Evolutionary conservation across 92 coral and sea anemone species (phyloP).

Genomic region (Isaurus tuberculatus): DNA sequence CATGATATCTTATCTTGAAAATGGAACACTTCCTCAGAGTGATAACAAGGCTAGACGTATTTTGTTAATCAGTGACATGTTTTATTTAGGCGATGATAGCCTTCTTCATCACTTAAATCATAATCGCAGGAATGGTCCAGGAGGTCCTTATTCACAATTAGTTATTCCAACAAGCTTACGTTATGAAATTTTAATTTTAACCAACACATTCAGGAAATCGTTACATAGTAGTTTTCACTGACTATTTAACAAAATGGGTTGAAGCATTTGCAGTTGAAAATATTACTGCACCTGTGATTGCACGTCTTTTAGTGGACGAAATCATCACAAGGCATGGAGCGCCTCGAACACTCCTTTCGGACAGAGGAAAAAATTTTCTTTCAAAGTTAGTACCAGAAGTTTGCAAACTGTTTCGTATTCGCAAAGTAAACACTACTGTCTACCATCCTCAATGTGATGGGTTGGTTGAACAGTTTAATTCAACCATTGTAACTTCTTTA

Average conservation of each 20-base stretch:
- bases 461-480: slow-evolving; percentile 35
- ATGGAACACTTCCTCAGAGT: slow-evolving; percentile 24
- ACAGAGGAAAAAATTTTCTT: slow-evolving; percentile 65
- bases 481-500: slow-evolving; percentile 29
- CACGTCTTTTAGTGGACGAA: slow-evolving; percentile 56
- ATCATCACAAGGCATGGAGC: slow-evolving; percentile 65
- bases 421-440: slow-evolving; percentile 45
- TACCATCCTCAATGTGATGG: slow-evolving; percentile 56
- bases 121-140: not conserved
- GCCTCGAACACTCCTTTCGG: slow-evolving; percentile 60
- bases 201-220: slow-evolving; percentile 63
- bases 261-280: slow-evolving; percentile 71
- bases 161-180: not conserved
- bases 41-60: not conserved
- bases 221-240: slow-evolving; percentile 65
- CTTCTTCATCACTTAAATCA: slow-evolving; percentile 4
- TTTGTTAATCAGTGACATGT: not conserved
- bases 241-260: slow-evolving; percentile 72
- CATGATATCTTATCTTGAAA: slow-evolving; percentile 23
- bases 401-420: slow-evolving; percentile 58
- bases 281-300: slow-evolving; percentile 58
- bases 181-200: slow-evolving; percentile 49
- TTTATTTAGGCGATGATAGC: slow-evolving; percentile 34
- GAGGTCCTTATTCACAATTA: not conserved
- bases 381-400: slow-evolving; percentile 64